phyloP scores from a whole-genome alignment of 2,888 invertebrate species.

The Anagyrus pseudococci region DNA sequence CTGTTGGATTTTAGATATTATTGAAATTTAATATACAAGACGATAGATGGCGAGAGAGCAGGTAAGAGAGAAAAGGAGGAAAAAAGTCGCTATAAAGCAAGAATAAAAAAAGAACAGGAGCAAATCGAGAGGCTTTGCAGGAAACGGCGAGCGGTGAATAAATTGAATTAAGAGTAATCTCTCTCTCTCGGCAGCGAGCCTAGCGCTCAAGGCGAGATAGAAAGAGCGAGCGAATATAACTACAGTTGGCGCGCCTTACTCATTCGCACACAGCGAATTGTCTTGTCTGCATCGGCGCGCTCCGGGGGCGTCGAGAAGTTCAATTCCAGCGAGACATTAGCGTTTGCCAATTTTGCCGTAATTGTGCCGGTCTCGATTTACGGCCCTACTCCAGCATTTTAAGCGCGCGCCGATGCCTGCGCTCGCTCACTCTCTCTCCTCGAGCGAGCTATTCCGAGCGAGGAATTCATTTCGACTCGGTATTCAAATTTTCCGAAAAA shows the following conservation, averaged over 20 bases:
- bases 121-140: not conserved
- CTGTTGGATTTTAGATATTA: no score
- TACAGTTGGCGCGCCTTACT: constrained; percentile 22
- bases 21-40: no score
- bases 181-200: constrained; percentile 8
- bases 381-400: no score
- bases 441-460: no score
- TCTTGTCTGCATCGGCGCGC: constrained; percentile 26
- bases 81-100: not conserved
- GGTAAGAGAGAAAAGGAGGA: not conserved
- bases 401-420: no score
- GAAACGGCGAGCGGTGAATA: constrained; percentile 31
- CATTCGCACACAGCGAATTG: constrained; percentile 28
- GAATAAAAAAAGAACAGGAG: no score
- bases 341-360: constrained; percentile 25
- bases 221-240: no score
- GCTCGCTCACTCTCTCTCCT: no score
- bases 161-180: constrained; percentile 37
- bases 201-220: no score
- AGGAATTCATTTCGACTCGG: no score
- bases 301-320: constrained; percentile 1
- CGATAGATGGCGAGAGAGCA: constrained; percentile 1
- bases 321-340: constrained; percentile 15
- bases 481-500: no score
- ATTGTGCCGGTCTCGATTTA: constrained; percentile 19